Conservation (phyloP, 2,888 invertebrate species). For the Heliconius ismenius region DNA sequence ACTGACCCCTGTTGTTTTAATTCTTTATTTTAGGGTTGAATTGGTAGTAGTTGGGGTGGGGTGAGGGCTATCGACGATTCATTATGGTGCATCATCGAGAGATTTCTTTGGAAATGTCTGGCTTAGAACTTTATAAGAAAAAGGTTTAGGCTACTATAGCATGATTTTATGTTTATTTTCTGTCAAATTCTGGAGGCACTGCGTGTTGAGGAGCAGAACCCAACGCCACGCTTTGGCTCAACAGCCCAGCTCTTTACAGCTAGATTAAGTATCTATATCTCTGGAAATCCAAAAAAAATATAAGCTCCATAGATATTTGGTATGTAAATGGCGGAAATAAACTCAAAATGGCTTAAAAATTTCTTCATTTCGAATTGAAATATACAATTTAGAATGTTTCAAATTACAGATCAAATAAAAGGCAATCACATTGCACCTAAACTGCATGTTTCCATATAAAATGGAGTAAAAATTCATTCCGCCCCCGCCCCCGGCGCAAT, state of each 20-base stretch:
- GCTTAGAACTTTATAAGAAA: neutral
- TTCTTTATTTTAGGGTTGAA: constrained; percentile 74
- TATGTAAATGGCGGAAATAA: neutral
- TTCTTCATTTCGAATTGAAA: neutral
- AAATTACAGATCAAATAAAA: constrained; percentile 15
- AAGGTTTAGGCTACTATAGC: neutral
- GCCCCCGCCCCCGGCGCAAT: no score
- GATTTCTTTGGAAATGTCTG: constrained; percentile 1
- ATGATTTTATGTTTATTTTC: no score
- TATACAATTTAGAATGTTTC: neutral
- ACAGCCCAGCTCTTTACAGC: no score
- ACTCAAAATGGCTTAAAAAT: neutral
- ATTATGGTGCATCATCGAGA: constrained; percentile 24
- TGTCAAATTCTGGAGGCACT: no score
- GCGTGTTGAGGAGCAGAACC: no score
- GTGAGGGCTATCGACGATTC: constrained; percentile 41
- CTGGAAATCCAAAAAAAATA: neutral
- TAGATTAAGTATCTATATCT: no score
- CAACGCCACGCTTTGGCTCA: no score
- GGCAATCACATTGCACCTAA: constrained; percentile 38
- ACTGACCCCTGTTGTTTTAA: constrained; percentile 74
- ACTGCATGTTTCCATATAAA: constrained; percentile 57
- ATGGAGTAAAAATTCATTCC: constrained; percentile 47
- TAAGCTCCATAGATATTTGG: neutral
- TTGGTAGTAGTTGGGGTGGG: constrained; percentile 48